Evolutionary conservation across 2,113 vertebrate genomes (phyloP).

Genomic region (Labrus mixtus): DNA sequence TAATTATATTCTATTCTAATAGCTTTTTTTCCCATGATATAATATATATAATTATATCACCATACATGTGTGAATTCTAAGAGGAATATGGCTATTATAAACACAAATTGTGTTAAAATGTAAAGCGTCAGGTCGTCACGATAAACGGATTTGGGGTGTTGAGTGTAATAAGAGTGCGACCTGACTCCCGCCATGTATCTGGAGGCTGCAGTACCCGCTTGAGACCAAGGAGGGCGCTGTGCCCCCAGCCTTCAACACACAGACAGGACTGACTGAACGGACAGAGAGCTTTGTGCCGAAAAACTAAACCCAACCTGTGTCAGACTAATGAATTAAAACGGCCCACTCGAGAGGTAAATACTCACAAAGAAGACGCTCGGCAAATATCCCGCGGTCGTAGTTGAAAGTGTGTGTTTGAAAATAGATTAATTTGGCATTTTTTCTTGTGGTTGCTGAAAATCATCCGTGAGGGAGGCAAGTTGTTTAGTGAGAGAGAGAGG

Average conservation of each 20-base stretch:
- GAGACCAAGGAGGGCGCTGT: slow-evolving; percentile 83
- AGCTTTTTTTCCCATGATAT: too few relatives aligned
- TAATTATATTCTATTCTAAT: too few relatives aligned
- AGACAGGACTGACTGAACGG: slow-evolving; percentile 78
- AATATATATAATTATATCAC: too few relatives aligned
- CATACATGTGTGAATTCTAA: too few relatives aligned
- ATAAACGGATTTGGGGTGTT: neutral
- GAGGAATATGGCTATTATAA: too few relatives aligned
- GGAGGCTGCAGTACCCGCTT: slow-evolving; percentile 60
- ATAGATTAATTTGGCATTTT: slow-evolving; percentile 59
- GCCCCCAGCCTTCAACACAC: slow-evolving; percentile 60
- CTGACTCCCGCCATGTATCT: slow-evolving; percentile 66
- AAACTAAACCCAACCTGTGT: slow-evolving; percentile 84
- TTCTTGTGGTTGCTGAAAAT: slow-evolving; percentile 66
- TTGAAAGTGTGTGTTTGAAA: slow-evolving; percentile 48
- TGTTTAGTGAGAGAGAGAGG: slow-evolving; percentile 70
- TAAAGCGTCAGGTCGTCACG: too few relatives aligned
- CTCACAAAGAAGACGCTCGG: slow-evolving; percentile 31
- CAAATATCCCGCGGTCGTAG: slow-evolving; percentile 11
- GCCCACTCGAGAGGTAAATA: slow-evolving; percentile 84
- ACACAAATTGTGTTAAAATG: too few relatives aligned
- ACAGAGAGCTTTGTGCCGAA: slow-evolving; percentile 86
- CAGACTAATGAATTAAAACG: slow-evolving; percentile 86
- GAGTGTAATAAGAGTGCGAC: slow-evolving; percentile 1
- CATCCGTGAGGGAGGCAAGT: slow-evolving; percentile 75